Evolutionary conservation across 2,888 invertebrate species (phyloP).

Genomic region (Ceramica pisi): DNA sequence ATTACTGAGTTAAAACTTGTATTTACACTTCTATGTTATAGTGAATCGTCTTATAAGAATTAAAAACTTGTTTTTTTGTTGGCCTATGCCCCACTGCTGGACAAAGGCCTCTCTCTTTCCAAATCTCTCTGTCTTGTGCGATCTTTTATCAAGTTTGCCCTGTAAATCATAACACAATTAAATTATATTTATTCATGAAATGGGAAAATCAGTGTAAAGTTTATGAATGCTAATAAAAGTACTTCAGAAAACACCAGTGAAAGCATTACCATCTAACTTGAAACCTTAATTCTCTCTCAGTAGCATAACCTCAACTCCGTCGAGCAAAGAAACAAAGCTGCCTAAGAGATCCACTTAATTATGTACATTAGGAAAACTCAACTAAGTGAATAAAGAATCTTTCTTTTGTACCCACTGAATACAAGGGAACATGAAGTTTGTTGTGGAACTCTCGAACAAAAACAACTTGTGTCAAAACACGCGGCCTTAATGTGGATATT

Average conservation of each 20-base stretch:
- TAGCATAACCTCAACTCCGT: conserved; percentile 34
- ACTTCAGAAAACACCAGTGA: background rate
- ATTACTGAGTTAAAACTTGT: background rate
- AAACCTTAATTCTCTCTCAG: conserved; percentile 27
- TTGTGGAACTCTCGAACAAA: conserved; percentile 48
- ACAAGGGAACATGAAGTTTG: conserved; percentile 49
- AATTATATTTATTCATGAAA: no score
- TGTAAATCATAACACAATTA: no score
- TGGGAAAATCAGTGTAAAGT: background rate
- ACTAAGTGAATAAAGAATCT: conserved; percentile 58
- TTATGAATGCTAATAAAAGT: background rate
- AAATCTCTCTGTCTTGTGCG: no score
- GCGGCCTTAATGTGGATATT: conserved; percentile 29
- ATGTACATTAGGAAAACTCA: conserved; percentile 58
- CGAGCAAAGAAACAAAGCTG: conserved; percentile 51
- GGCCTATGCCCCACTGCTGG: no score
- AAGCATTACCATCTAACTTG: conserved; percentile 16
- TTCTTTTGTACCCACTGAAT: conserved; percentile 56
- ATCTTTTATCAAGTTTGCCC: no score
- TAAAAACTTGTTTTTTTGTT: no score
- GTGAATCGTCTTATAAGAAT: no score
- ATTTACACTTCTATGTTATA: no score
- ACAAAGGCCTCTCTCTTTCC: no score
- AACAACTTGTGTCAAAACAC: conserved; percentile 44
- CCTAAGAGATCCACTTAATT: conserved; percentile 51